Evolutionary conservation across 2,888 invertebrate species (phyloP).

Genomic region (Mamestra brassicae): DNA sequence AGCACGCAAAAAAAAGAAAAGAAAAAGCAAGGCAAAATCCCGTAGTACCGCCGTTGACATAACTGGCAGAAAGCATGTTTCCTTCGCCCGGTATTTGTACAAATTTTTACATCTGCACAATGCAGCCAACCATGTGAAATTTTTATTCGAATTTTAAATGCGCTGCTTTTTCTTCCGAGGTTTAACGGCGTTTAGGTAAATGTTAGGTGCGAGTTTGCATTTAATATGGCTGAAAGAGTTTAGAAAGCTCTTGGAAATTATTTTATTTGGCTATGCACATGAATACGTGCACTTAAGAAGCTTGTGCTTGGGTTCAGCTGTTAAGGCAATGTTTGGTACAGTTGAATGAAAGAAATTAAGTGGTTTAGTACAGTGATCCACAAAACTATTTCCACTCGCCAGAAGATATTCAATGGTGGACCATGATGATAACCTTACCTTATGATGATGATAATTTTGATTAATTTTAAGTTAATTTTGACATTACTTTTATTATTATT

Average conservation of each 20-base stretch:
- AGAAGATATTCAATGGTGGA: too few species aligned
- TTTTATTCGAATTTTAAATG: conserved; percentile 69
- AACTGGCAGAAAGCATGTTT: conserved; percentile 70
- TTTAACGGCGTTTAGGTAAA: conserved; percentile 54
- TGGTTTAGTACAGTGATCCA: not conserved
- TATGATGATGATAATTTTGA: too few species aligned
- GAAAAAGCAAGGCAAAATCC: conserved; percentile 23
- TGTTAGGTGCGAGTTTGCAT: conserved; percentile 13
- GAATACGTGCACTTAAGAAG: not conserved
- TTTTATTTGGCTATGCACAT: not conserved
- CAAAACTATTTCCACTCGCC: not conserved
- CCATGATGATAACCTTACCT: too few species aligned
- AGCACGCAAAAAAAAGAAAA: not conserved
- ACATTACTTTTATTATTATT: too few species aligned
- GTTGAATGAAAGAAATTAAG: not conserved
- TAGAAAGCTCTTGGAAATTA: conserved; percentile 7
- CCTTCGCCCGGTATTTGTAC: conserved; percentile 77
- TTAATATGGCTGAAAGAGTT: conserved; percentile 15
- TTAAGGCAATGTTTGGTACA: not conserved
- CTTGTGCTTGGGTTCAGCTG: not conserved
- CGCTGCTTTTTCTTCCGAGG: conserved; percentile 58
- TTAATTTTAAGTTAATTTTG: too few species aligned
- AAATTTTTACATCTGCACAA: conserved; percentile 83
- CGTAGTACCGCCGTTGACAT: conserved; percentile 47
- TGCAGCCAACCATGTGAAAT: conserved; percentile 75